Evolutionary conservation across 1,140 invertebrate species (phyloP), one percentile per base, ranked within the genome.

Genomic region (Cyclina sinensis): DNA sequence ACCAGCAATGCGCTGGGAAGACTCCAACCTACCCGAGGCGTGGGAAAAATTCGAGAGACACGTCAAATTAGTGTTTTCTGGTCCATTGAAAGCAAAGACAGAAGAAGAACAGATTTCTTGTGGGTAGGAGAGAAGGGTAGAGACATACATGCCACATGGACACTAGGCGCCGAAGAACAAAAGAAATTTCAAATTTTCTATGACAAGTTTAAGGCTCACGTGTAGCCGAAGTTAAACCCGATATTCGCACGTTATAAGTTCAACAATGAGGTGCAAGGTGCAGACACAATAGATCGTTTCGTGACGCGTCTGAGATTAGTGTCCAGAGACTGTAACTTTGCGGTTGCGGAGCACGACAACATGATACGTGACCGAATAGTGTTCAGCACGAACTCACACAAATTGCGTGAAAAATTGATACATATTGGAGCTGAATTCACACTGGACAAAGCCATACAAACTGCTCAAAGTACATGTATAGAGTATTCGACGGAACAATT

Each of bases 371-470:
- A 46, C 46, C 14, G 46, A 21, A 48, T 78, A n/a, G 74, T 78
- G 3, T 46, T 78, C 27, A 39, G 74, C 11, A 78, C 74, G 3
- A 78, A 78, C 37, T 46, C 46, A 5, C 3, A 43, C 7, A 59
- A 24, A 59, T 54, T 32, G 7, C 46, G 76, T 4, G 76, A 78
- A 78, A 43, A 39, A 21, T 24, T 78, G 21, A 78, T 78, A 7
- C 43, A 78, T 30, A 51, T 46, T 30, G 78, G 78, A 35, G n/a
- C 24, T 9, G 16, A 80, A 14, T 24, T 80, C 9, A 80, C 78
- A 16, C 24, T 80, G 54, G 48, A 80, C 78, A 80, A 59, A 59
- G 51, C 78, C 3, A 30, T 80, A 57, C 78, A 80, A 80, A 80
- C 37, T 57, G 78, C 30, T 21, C 78, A 80, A 59, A 80, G 30